These are phyloP conservation scores for Stenodema calcarata DNA, from an alignment of 2,888 invertebrate species.

Conservation along the genomic window DNA sequence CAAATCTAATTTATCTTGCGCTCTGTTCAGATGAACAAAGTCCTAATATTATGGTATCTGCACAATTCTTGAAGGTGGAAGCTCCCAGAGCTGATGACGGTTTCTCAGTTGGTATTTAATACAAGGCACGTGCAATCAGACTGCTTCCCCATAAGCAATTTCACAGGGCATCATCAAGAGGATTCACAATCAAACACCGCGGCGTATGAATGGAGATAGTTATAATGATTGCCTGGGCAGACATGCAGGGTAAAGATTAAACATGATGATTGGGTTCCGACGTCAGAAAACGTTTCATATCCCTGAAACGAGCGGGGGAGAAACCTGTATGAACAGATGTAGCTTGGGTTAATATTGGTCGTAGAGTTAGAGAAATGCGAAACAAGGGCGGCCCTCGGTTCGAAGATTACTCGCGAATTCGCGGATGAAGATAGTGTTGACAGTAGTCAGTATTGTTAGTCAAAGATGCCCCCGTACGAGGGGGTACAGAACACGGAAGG, in stretches of 20 bases:
- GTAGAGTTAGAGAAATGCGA: slow-evolving; percentile 40
- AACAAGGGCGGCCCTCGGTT: not conserved
- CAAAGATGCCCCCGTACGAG: slow-evolving; percentile 42
- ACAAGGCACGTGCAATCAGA: too few relatives aligned
- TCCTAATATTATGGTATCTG: too few relatives aligned
- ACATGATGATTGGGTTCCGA: not conserved
- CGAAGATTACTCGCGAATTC: slow-evolving; percentile 29
- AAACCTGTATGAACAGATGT: slow-evolving; percentile 39
- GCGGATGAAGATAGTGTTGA: slow-evolving; percentile 40
- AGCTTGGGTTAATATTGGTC: slow-evolving; percentile 39
- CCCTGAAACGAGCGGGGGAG: not conserved
- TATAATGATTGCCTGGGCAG: not conserved
- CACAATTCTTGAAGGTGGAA: too few relatives aligned
- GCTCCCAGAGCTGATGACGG: too few relatives aligned
- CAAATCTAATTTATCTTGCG: too few relatives aligned
- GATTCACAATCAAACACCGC: not conserved
- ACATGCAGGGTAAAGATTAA: slow-evolving; percentile 1
- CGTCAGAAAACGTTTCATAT: slow-evolving; percentile 30
- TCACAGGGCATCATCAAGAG: not conserved
- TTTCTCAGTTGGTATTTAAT: too few relatives aligned
- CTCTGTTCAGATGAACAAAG: too few relatives aligned
- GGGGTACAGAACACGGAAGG: not conserved
- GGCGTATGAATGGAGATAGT: not conserved
- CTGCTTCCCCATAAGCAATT: not conserved
- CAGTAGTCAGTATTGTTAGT: slow-evolving; percentile 44